Evolutionary conservation across 2,888 invertebrate genomes (phyloP), one percentile per base, ranked within the genome.

Genomic region (Monoplex corrugatus): DNA sequence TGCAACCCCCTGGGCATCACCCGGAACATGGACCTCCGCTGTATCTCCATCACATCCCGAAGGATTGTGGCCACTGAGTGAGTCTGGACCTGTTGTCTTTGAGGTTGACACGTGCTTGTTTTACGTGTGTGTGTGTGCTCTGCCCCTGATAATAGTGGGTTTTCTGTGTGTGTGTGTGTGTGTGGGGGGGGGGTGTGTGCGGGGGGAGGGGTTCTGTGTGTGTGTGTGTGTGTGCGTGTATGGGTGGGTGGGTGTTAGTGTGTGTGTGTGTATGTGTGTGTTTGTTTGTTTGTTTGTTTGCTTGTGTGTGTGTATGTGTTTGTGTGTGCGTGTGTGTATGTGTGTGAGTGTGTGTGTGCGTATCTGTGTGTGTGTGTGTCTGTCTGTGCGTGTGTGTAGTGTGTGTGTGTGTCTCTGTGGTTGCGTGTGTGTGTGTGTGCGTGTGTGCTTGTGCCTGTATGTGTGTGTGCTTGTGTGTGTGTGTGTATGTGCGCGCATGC

Each of bases 1-100:
- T 99, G 99, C 97, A 99, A 99, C 96, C 98, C 98, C 96, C 98
- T 98, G 95, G 98, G 98, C 92, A 98, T 98, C 96, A 98, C 98
- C n/a, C 98, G 98, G 95, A 94, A 93, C 57, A 99, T 98, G 98
- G 98, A 98, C 95, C 98, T 99, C 94, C 98, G 98, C 96, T 99
- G 99, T 96, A 98, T 98, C 98, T 98, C 98, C 89, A 97, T 98
- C 86, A 98, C 98, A 95, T 98, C 98, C 92, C 97, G 98, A 94
- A 97, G 98, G 91, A 98, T 98, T 92, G 97, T 99, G 92, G 98
- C 98, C 96, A 98, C 97, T 97, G 98, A 98, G 90, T 90, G 83
- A 72, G 86, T 45, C 0, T 50, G 10, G 8, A 8, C 16, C 50
- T 50, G 10, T 50, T 50, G 10, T 50, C 50, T 50, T 16, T 50